Base-by-base conservation (phyloP, 2,888 invertebrate species). In the Eulithis testata region DNA sequence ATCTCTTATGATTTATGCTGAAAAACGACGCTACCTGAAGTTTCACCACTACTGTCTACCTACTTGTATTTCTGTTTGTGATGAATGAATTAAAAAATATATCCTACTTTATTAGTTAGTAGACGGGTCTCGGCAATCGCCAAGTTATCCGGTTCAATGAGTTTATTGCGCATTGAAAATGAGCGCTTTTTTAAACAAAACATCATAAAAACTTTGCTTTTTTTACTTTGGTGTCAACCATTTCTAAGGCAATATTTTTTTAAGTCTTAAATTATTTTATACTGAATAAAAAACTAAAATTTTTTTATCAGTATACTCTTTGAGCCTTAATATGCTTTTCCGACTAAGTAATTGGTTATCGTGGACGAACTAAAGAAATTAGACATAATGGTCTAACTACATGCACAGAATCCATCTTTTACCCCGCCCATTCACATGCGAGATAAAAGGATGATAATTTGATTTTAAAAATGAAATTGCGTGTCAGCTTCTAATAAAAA, bases 1-100 rank as follows among this genome's bases (percentile, higher is more conserved):
- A 83, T 82, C 76, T 76, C 65, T 47, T 71, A 71, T 82, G 84
- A 83, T 84, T 83, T 83, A 84, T 83, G 69, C 66, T 66, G 60
- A 66, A 68, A 72, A 69, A 63, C 63, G 60, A 70, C 49, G 66
- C 64, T 65, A 69, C 68, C 67, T 67, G 56, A 49, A 59, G 49
- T 56, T 53, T 63, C 9, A 40, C 40, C 40, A 9, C 40, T 47
- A 40, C 53, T 57, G 62, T 57, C 54, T 54, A 60, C 58, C 60
- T 61, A 37, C 40, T 40, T 40, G 8, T 9, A 59, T 56, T 55
- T 37, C 64, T 63, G 47, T 60, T 58, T 54, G 55, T 61, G 61
- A 66, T 51, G 52, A 51, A 54, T 52, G 59, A 21, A 45, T 21
- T 14, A 40, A 8, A 12, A 44, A 51, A 63, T 3, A 12, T 11